A percentile compares a stretch with the other conserved stretches of the same genome.
Evolutionary conservation across 2,888 invertebrate genomes (phyloP).

Genomic region (Sinhomidia bicolor): DNA sequence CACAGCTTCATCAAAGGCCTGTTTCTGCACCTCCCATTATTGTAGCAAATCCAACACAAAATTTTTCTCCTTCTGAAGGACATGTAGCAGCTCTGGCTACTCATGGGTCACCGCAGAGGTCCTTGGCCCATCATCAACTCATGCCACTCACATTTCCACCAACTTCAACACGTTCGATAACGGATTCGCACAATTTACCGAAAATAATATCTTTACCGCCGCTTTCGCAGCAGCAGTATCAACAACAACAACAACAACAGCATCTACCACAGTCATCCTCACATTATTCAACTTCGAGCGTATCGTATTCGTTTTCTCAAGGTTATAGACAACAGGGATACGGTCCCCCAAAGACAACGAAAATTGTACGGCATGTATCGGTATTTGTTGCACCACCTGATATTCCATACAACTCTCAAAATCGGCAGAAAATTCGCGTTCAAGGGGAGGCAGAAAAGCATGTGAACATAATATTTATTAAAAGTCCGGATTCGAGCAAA

Average conservation of each 20-base stretch:
- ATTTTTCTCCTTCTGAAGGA: neutral
- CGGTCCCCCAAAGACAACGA: constrained; percentile 53
- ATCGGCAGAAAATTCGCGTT: constrained; percentile 59
- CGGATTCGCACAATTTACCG: constrained; percentile 44
- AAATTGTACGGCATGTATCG: constrained; percentile 67
- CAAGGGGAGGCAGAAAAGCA: constrained; percentile 71
- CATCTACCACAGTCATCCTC: constrained; percentile 42
- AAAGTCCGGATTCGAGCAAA: constrained; percentile 42
- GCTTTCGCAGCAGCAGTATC: neutral
- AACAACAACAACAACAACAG: constrained; percentile 34
- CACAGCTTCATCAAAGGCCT: neutral
- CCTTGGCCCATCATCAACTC: constrained; percentile 24
- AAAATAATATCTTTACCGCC: constrained; percentile 43
- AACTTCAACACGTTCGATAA: neutral
- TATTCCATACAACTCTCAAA: constrained; percentile 16
- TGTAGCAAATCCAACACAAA: neutral
- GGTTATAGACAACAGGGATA: constrained; percentile 17
- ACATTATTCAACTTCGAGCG: constrained; percentile 40
- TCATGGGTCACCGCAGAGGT: constrained; percentile 26
- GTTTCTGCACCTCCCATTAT: neutral
- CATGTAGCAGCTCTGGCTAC: constrained; percentile 31
- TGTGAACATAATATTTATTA: constrained; percentile 72
- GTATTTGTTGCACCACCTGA: constrained; percentile 71
- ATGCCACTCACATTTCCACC: constrained; percentile 68
- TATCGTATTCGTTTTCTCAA: constrained; percentile 48